A percentile compares a stretch with the other conserved stretches of the same genome.
Evolutionary conservation across 2,888 invertebrate species (phyloP).

Genomic region (Diarsia mendica): DNA sequence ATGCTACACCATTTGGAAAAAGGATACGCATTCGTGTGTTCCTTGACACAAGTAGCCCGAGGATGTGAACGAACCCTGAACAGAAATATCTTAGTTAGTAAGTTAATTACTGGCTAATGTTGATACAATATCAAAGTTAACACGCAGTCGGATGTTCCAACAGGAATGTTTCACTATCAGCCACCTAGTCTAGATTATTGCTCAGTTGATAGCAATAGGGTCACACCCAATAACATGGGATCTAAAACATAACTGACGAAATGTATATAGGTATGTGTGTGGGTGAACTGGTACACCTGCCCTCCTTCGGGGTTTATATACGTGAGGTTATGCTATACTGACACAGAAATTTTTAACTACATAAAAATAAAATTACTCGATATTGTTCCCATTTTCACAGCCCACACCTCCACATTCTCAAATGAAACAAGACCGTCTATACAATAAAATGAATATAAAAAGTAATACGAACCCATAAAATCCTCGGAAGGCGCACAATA

Average conservation of each 20-base stretch:
- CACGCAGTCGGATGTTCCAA: not conserved
- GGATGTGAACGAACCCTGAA: not conserved
- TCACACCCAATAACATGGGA: too few species aligned
- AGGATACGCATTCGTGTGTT: not conserved
- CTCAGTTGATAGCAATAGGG: too few species aligned
- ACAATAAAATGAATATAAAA: slow-evolving; percentile 41
- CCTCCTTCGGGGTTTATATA: too few species aligned
- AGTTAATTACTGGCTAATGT: not conserved
- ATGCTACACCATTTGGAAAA: not conserved
- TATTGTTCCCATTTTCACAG: not conserved
- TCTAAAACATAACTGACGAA: too few species aligned
- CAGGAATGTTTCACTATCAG: too few species aligned
- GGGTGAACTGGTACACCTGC: too few species aligned
- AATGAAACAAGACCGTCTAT: slow-evolving; percentile 21
- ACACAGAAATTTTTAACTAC: not conserved
- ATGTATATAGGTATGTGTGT: too few species aligned
- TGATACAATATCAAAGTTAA: too few species aligned
- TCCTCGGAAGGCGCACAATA: slow-evolving; percentile 64
- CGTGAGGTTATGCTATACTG: not conserved
- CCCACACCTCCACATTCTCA: not conserved
- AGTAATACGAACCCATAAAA: slow-evolving; percentile 56
- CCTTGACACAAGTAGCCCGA: not conserved
- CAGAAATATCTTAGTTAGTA: not conserved
- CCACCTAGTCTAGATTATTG: too few species aligned
- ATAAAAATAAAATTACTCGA: not conserved